A percentile compares a stretch with the other conserved stretches of the same genome.
Conservation (phyloP, 2,113 vertebrate genomes). For the Chascanopsetta lugubris region DNA sequence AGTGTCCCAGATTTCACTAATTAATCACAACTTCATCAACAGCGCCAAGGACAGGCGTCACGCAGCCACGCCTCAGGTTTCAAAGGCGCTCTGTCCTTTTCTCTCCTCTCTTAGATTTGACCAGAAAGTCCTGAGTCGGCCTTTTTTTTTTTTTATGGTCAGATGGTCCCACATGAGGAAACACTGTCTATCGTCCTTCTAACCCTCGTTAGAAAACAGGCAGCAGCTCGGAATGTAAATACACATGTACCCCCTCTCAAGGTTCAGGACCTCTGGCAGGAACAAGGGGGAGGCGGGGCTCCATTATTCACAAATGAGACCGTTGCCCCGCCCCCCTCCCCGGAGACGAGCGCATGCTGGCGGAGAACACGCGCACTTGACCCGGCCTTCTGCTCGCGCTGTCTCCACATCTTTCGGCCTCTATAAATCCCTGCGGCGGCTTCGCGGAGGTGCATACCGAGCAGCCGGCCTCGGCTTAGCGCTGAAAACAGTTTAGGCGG, state of each 20-base stretch:
- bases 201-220: slow-evolving; percentile 1
- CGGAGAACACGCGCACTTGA: slow-evolving; percentile 36
- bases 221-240: slow-evolving; percentile 59
- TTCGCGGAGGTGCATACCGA: slow-evolving; percentile 49
- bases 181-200: slow-evolving; percentile 40
- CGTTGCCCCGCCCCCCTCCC: slow-evolving; percentile 30
- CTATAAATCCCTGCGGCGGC: slow-evolving; percentile 47
- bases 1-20: slow-evolving; percentile 14
- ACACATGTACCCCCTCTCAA: slow-evolving; percentile 45
- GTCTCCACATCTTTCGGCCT: slow-evolving; percentile 53
- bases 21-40: slow-evolving; percentile 32
- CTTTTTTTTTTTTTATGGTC: neutral
- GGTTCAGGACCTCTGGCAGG: slow-evolving; percentile 29
- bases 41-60: slow-evolving; percentile 16
- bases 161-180: slow-evolving; percentile 38
- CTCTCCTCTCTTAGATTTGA: slow-evolving; percentile 10
- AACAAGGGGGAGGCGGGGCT: slow-evolving; percentile 13
- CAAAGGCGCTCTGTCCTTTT: slow-evolving; percentile 39
- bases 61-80: too few species aligned
- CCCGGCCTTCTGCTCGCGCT: slow-evolving; percentile 56
- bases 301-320: slow-evolving; percentile 63
- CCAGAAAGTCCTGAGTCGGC: slow-evolving; percentile 16
- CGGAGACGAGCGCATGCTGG: slow-evolving; percentile 23
- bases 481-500: slow-evolving; percentile 16
- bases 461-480: slow-evolving; percentile 23